Evolutionary conservation across 2,113 vertebrate genomes (phyloP).

Genomic region (Embiotoca jacksoni): DNA sequence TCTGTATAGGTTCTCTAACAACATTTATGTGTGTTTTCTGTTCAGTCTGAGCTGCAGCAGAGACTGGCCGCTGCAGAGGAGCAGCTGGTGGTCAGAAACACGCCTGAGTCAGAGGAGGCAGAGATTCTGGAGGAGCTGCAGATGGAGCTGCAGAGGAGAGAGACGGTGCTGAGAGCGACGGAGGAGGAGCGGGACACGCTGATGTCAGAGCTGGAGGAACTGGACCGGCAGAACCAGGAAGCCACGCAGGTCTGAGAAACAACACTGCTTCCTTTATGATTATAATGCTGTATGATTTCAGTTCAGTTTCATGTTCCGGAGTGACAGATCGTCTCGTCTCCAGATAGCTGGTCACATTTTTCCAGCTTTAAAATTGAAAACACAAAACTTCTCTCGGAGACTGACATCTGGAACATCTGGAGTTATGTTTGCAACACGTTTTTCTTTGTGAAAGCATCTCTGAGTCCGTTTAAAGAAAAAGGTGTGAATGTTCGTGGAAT

Average conservation of each 20-base stretch:
- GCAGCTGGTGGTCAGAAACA: background rate
- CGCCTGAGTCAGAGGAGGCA: conserved; percentile 8
- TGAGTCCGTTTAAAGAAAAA: too few species aligned
- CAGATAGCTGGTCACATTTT: too few species aligned
- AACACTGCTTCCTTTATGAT: background rate
- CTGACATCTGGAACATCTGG: too few species aligned
- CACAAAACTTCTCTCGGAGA: too few species aligned
- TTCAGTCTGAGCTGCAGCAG: conserved; percentile 68
- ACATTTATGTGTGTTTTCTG: background rate
- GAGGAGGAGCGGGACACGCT: conserved; percentile 88
- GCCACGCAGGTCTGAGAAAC: conserved; percentile 89
- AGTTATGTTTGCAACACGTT: too few species aligned
- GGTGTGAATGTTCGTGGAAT: too few species aligned
- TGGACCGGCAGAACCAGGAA: conserved; percentile 95
- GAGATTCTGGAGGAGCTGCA: conserved; percentile 83
- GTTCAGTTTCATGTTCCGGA: too few species aligned
- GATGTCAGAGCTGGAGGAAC: conserved; percentile 89
- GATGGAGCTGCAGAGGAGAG: conserved; percentile 85
- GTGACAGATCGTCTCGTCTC: too few species aligned
- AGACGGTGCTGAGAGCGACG: conserved; percentile 84
- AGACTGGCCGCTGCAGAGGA: conserved; percentile 68
- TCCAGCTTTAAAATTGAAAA: too few species aligned
- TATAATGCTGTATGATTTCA: background rate
- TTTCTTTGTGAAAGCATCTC: too few species aligned
- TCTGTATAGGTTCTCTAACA: too few species aligned